Evolutionary conservation across 2,888 invertebrate genomes (phyloP), one percentile per base, ranked within the genome.

Genomic region (Aleiodes alternator): DNA sequence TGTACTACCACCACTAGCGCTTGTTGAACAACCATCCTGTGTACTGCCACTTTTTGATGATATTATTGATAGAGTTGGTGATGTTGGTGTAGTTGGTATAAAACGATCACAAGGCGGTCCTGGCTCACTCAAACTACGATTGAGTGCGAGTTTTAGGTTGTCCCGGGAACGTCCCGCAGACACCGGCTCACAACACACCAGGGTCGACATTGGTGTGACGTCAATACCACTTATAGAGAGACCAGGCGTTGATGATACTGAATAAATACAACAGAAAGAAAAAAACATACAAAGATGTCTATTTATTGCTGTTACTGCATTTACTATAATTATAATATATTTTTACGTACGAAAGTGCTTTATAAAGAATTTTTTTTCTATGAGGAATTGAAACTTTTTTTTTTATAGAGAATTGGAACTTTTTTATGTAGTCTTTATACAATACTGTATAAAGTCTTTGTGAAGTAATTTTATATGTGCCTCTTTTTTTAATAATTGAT

Each of bases 111-210:
- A 84, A 72, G 88, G 85, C 66, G 91, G 91, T 71, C 92, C 92
- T 14, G 92, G 92, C 87, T 92, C 92, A 86, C 92, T 92, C 81
- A 92, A 88, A 83, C 92, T 92, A 77, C 92, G 89, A 84, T 92
- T 92, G 85, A 92, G 85, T 81, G 91, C 90, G 81, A 92, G 90
- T 84, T 91, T 92, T 80, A 92, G 90, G 81, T 92, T 91, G 87
- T 92, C 91, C 80, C 92, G 90, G 83, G 91, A 88, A 80, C 90
- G 90, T 79, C 89, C 90, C 81, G 88, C 78, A 73, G 86, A 83
- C 75, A 86, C 75, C 82, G 89, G 87, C 87, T 91, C 91, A 87
- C 91, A 90, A 87, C 91, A 91, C 83, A 91, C 90, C 81, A 88
- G 84, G 84, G 90, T 90, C 89, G 91, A 91, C 91, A 91, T 91